Base-by-base conservation (phyloP, 2,888 invertebrate species). In the Amphipoea oculea region DNA sequence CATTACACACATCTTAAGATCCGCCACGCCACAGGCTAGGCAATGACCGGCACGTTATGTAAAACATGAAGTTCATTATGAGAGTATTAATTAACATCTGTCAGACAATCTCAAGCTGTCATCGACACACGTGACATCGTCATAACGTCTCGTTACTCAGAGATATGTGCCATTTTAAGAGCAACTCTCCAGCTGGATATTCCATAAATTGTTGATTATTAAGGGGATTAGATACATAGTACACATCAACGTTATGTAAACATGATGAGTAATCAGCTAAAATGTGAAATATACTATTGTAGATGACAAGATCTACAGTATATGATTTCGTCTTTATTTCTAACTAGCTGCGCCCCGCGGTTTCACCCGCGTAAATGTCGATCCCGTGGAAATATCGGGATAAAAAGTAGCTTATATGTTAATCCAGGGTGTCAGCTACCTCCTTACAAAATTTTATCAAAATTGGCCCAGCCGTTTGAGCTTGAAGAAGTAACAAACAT, bases 81-180 rank as follows among this genome's bases (percentile, higher is more conserved):
- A 76, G 51, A 57, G n/a, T 63, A 79, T 75, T 73, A 62, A 83
- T 79, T 62, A 76, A 9, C 51, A 62, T 72, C 29, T 62, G 66
- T 51, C 48, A 70, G 14, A 6, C 40, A 29, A 66, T 60, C 73
- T 76, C n/a, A 0, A 57, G 40, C 63, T 60, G 62, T 62, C 70
- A 71, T 63, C 62, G 57, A 40, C 9, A 48, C 48, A 54, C 62
- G n/a, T 6, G 45, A 68, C 36, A 79, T 76, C 45, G 12, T 76
- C 79, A 45, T n/a, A 63, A 36, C 65, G 36, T 36, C 69, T 84
- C 65, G 40, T 69, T 45, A 75, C 77, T 51, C 23, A 67, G 20
- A 75, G 45, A 67, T 72, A 11, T 76, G 45, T 45, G 36, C 5
- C 36, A 48, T 65, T 51, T n/a, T 20, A 12, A 12, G 17, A 67